Conservation (phyloP, 2,113 vertebrate species). For the Sceloporus tristichus region DNA sequence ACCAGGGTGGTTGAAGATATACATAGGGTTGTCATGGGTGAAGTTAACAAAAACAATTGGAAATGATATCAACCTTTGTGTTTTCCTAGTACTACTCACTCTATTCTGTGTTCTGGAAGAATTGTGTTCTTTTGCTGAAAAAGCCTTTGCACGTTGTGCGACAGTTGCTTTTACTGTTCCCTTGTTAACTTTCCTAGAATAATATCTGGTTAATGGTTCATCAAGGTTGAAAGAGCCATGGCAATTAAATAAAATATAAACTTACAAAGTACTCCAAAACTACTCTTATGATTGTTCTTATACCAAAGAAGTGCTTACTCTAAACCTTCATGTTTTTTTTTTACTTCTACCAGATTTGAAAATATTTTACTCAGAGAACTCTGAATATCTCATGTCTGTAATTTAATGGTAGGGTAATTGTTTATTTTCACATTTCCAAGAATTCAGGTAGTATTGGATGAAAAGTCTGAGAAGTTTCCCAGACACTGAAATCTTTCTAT, state of each 20-base stretch:
- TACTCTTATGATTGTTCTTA: not conserved
- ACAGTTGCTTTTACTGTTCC: not conserved
- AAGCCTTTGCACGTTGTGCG: not conserved
- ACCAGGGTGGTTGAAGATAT: too few relatives aligned
- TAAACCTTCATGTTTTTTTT: not conserved
- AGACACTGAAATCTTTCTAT: not conserved
- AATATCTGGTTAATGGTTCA: not conserved
- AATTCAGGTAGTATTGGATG: not conserved
- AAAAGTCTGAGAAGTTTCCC: not conserved
- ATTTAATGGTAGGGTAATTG: not conserved
- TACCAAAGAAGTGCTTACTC: not conserved
- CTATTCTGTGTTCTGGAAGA: not conserved
- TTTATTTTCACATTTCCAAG: not conserved
- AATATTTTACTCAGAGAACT: not conserved
- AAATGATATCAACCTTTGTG: not conserved
- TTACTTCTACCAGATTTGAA: not conserved
- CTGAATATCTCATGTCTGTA: not conserved
- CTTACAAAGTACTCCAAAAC: not conserved
- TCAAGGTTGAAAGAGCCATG: not conserved
- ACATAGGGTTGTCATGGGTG: too few relatives aligned
- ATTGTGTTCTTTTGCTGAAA: not conserved
- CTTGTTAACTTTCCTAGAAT: not conserved
- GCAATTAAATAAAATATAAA: not conserved
- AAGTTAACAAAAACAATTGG: too few relatives aligned
- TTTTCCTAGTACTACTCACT: not conserved